A percentile compares a stretch with the other conserved stretches of the same genome.
Conservation (phyloP, 1,140 invertebrate species). For the Rhynchophorus ferrugineus region DNA sequence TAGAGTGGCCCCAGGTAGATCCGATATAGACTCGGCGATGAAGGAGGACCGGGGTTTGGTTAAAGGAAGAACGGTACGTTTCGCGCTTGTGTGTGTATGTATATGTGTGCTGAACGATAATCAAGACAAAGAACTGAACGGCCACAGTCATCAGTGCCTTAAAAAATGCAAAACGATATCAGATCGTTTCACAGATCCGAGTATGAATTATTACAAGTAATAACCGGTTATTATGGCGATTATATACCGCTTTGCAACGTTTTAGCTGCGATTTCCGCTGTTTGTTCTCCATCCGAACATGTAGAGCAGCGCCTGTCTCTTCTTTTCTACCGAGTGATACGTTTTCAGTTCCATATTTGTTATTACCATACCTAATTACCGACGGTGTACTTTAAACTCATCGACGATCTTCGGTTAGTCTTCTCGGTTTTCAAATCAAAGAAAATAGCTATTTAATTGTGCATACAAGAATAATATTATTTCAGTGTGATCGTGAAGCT, state of each 20-base stretch:
- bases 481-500: no score
- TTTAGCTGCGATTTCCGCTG: slow-evolving; percentile 17
- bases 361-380: no score
- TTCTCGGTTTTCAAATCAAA: neutral
- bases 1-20: no score
- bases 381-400: no score
- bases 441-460: neutral
- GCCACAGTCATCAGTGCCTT: slow-evolving; percentile 16
- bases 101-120: slow-evolving; percentile 13
- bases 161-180: slow-evolving; percentile 16
- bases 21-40: no score
- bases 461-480: no score
- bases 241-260: slow-evolving; percentile 12
- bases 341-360: neutral
- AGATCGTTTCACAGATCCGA: slow-evolving; percentile 5
- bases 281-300: slow-evolving; percentile 17
- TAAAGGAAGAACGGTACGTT: slow-evolving; percentile 12
- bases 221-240: slow-evolving; percentile 16
- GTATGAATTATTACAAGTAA: slow-evolving; percentile 24
- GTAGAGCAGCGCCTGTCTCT: slow-evolving; percentile 15
- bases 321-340: neutral
- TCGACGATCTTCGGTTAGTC: neutral
- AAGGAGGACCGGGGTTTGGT: no score
- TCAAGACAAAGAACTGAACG: slow-evolving; percentile 16
- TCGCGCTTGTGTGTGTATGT: slow-evolving; percentile 7